A percentile compares a stretch with the other conserved stretches of the same genome.
Evolutionary conservation across 2,113 vertebrate genomes (phyloP).

Genomic region (Amphiprion percula): DNA sequence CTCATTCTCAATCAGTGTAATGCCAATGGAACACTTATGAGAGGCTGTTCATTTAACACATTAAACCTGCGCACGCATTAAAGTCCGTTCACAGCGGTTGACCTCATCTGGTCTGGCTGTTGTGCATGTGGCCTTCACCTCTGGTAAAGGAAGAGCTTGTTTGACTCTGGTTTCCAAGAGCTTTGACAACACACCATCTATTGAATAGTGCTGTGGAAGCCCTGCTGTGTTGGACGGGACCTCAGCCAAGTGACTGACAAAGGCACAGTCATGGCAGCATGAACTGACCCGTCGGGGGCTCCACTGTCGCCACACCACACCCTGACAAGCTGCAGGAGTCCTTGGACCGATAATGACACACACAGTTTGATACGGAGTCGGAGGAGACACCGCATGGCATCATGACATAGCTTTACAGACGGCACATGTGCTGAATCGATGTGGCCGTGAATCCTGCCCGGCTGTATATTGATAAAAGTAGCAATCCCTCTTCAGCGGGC

Average conservation of each 20-base stretch:
- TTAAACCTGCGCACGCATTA: slow-evolving; percentile 5
- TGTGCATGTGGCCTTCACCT: slow-evolving; percentile 25
- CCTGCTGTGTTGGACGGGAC: slow-evolving; percentile 37
- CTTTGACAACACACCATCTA: slow-evolving; percentile 66
- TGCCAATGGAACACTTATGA: slow-evolving; percentile 21
- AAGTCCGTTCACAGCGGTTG: slow-evolving; percentile 22
- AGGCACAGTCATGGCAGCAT: slow-evolving; percentile 29
- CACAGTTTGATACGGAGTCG: slow-evolving; percentile 33
- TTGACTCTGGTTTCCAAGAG: slow-evolving; percentile 52
- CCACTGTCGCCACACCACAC: slow-evolving; percentile 1
- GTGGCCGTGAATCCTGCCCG: slow-evolving; percentile 5
- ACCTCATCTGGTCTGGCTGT: slow-evolving; percentile 17
- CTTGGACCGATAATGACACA: slow-evolving; percentile 44
- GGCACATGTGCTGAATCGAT: neutral
- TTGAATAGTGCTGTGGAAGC: slow-evolving; percentile 20
- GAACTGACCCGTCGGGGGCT: slow-evolving; percentile 6
- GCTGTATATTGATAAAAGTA: slow-evolving; percentile 23
- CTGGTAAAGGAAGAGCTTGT: slow-evolving; percentile 51
- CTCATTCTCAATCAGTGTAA: slow-evolving; percentile 58
- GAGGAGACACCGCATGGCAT: neutral
- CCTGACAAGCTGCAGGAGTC: slow-evolving; percentile 46
- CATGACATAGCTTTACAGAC: slow-evolving; percentile 1
- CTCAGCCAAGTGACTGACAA: slow-evolving; percentile 41
- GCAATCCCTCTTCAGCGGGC: slow-evolving; percentile 14
- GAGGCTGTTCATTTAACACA: slow-evolving; percentile 4